Conservation (phyloP, 2,797 vertebrate species). For the Pseudocheirus occidentalis region DNA sequence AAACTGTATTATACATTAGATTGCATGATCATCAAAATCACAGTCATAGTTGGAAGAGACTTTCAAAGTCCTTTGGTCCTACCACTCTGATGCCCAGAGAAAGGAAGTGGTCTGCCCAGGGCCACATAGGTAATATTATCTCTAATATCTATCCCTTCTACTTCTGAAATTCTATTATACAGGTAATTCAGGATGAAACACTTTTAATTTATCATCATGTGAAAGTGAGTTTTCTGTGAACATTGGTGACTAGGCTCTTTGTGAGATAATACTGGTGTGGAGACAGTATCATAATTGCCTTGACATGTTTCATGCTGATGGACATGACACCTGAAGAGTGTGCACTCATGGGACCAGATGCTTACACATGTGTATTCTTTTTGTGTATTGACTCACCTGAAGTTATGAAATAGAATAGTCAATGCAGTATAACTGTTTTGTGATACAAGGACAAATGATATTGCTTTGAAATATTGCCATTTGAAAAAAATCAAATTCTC, state of each 20-base stretch:
- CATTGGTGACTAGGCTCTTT: neutral
- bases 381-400: conserved; percentile 12
- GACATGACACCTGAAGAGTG: conserved; percentile 7
- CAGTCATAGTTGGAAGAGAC: neutral
- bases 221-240: neutral
- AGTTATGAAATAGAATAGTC: conserved; percentile 44
- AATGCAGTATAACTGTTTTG: neutral
- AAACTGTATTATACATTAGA: neutral
- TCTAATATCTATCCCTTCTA: neutral
- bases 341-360: neutral
- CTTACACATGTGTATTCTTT: neutral
- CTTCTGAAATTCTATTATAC: neutral
- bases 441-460: conserved; percentile 44
- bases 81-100: neutral
- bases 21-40: neutral
- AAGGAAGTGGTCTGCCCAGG: neutral
- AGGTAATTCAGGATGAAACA: neutral
- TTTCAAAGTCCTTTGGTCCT: neutral
- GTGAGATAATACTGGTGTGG: conserved; percentile 17
- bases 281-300: conserved; percentile 17
- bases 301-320: conserved; percentile 35
- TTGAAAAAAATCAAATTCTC: conserved; percentile 48
- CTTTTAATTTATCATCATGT: neutral
- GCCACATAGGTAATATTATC: neutral
- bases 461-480: conserved; percentile 52